Percentiles rank a stretch among this genome's conserved stretches.
Evolutionary conservation across 2,113 vertebrate species (phyloP).

Genomic region (Zapus hudsonius): DNA sequence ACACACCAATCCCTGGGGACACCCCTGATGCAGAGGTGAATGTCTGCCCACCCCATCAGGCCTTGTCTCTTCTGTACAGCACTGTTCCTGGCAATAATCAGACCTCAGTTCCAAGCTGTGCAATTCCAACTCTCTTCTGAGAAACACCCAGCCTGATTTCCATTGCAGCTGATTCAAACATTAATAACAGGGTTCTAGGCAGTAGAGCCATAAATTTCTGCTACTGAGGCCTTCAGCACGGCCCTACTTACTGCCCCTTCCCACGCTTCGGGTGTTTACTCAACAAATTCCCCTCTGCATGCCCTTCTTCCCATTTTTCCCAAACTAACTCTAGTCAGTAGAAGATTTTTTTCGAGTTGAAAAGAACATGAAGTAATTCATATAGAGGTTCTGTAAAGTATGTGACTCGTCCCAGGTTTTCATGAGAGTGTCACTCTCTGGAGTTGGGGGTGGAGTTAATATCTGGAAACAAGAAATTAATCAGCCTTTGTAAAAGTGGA

Average conservation of each 20-base stretch:
- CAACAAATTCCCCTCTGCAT: background rate
- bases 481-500: background rate
- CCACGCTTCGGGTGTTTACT: background rate
- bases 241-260: background rate
- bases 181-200: background rate
- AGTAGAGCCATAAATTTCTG: background rate
- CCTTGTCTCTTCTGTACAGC: background rate
- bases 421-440: background rate
- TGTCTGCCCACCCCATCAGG: fast-evolving
- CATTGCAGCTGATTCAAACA: background rate
- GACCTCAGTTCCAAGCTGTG: background rate
- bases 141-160: background rate
- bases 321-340: background rate
- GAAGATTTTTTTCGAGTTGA: background rate
- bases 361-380: background rate
- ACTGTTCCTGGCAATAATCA: background rate
- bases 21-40: background rate
- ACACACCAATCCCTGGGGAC: background rate
- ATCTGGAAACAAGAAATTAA: background rate
- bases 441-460: background rate
- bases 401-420: background rate
- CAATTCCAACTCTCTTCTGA: background rate
- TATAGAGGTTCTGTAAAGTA: background rate
- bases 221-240: fast-evolving
- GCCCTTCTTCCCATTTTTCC: background rate